Evolutionary conservation across 2,797 vertebrate species (phyloP), one percentile per base, ranked within the genome.

Genomic region (Lacerta viridis): DNA sequence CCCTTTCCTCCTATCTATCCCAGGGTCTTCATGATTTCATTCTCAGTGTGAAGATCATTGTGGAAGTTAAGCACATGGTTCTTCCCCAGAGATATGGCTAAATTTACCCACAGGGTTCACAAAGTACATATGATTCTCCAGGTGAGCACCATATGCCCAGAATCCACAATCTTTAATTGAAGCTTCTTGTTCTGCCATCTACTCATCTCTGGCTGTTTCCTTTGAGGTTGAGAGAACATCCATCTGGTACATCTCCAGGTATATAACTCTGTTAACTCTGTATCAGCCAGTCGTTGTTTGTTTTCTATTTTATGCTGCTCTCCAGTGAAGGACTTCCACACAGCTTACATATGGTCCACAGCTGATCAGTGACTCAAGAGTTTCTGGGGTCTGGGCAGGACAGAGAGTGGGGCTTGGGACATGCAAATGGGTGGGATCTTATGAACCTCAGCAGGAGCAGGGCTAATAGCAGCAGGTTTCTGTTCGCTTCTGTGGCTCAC

Each of bases 191-290:
- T 66, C 36, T 82, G 74, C 46, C 82, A 66, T 82, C 39, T 23
- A 76, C 55, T 76, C 59, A 50, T 76, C 72, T 43, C 71, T 27
- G 75, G 80, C 55, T 82, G 13, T 87, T 87, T 76, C 59, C 80
- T 46, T 27, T 75, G 61, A 20, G 41, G 80, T 82, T 82, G 71
- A 87, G 39, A 18, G 80, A 66, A 50, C 23, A 76, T 46, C 79
- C 71, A 82, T 82, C 84, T 77, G 80, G 46, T 46, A 29, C 36
- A 18, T 29, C 39, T 55, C 41, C 86, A 87, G 79, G 29, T 76
- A 33, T 46, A 74, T 39, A 74, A 74, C 15, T 17, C 20, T 17
- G 29, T 66, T 87, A 64, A 75, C 41, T 33, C 41, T 87, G 17
- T n/a, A 43, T 13, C 25, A 18, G 55, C 36, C 39, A 18, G 7